Conservation (phyloP, 2,797 vertebrate genomes). For the Epinephelus coioides region DNA sequence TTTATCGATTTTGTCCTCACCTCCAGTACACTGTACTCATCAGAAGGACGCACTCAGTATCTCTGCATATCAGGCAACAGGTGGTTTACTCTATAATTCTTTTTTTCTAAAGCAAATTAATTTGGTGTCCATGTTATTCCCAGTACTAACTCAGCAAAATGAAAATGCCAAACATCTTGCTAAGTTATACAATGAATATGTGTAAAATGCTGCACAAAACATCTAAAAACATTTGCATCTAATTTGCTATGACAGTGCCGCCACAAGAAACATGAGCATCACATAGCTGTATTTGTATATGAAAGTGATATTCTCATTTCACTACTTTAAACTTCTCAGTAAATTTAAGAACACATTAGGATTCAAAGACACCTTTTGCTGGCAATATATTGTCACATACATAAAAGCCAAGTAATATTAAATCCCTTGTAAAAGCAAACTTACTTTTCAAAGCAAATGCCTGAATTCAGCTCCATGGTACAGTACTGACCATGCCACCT, state of each 20-base stretch:
- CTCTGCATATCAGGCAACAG: constrained; percentile 29
- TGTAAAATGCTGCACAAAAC: background rate
- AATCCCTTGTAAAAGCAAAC: constrained; percentile 22
- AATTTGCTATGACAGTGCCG: background rate
- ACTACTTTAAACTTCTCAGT: background rate
- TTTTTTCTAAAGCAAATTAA: background rate
- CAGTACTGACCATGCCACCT: constrained; percentile 55
- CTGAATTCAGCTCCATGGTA: constrained; percentile 29
- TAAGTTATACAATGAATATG: background rate
- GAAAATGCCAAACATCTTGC: background rate
- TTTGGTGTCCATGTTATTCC: background rate
- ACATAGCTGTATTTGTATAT: background rate
- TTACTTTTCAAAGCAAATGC: constrained; percentile 28
- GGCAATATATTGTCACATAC: background rate
- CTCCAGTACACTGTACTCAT: background rate
- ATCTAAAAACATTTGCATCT: background rate
- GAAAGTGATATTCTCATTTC: background rate
- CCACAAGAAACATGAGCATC: background rate
- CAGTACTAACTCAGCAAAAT: background rate
- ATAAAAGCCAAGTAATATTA: background rate
- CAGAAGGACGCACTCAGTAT: constrained; percentile 3
- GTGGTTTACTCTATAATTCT: constrained; percentile 37
- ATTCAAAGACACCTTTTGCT: background rate
- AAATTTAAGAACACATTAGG: background rate
- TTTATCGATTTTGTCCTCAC: too few relatives aligned